These are phyloP conservation scores for Conops quadrifasciatus DNA, from an alignment of 2,888 invertebrate genomes.

Conservation along the genomic window DNA sequence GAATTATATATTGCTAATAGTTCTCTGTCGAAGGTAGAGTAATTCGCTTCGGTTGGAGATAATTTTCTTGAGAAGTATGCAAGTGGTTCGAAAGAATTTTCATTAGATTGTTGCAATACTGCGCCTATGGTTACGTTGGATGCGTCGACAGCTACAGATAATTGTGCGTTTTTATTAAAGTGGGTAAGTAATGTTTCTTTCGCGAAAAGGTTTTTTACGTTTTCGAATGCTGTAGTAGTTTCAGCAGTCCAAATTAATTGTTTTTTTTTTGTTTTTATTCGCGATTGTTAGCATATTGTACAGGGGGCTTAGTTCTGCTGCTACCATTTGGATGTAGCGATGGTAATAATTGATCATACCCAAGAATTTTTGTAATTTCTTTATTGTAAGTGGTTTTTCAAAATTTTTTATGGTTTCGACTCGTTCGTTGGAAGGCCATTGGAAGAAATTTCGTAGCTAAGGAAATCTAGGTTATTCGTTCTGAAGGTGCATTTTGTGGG, in stretches of 20 bases:
- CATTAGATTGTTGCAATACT: too few relatives aligned
- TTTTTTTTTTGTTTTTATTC: neutral
- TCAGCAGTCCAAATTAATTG: neutral
- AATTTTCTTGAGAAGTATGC: constrained; percentile 9
- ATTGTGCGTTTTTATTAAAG: neutral
- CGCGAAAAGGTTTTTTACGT: neutral
- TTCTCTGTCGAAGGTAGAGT: constrained; percentile 9
- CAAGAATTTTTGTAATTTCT: constrained; percentile 1
- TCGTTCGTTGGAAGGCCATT: neutral
- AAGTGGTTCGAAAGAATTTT: neutral
- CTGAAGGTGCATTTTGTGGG: neutral
- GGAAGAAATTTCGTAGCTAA: neutral
- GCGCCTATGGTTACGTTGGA: too few relatives aligned
- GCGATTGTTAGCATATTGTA: neutral
- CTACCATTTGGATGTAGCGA: neutral
- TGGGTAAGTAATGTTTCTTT: neutral
- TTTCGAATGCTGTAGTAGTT: neutral
- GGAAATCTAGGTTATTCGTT: neutral
- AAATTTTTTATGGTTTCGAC: neutral
- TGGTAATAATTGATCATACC: constrained; percentile 14
- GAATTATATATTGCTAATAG: neutral
- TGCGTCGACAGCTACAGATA: neutral
- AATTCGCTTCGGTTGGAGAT: neutral
- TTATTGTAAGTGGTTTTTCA: neutral
- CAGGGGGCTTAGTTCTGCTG: neutral